Percentiles rank a stretch among this genome's conserved stretches.
phyloP scores from a whole-genome alignment of 1,140 invertebrate genomes.

The Pseudomyrmex flavicornis region DNA sequence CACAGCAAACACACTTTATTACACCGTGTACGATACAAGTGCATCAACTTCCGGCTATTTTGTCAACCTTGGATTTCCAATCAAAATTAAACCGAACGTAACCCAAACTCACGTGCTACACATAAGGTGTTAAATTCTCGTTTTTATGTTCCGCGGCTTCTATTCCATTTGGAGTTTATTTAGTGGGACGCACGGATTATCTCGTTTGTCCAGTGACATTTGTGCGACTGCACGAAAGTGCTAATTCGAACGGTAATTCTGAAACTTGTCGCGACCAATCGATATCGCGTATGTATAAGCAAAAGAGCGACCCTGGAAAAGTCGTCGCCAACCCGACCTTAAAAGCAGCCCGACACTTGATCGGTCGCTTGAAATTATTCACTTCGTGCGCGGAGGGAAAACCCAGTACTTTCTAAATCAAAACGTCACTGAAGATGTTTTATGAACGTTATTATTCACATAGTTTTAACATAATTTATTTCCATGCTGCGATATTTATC shows the following conservation, averaged over 20 bases:
- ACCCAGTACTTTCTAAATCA: too few relatives aligned
- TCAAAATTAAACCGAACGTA: too few relatives aligned
- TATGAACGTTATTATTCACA: too few relatives aligned
- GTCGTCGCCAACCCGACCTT: conserved; percentile 37
- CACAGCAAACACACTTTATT: too few relatives aligned
- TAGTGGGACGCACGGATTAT: not conserved
- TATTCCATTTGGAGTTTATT: not conserved
- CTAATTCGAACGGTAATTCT: conserved; percentile 40
- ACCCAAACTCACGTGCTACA: too few relatives aligned
- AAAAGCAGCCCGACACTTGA: not conserved
- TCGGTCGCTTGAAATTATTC: not conserved
- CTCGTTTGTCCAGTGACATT: conserved; percentile 60
- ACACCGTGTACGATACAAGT: too few relatives aligned
- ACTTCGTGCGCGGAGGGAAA: too few relatives aligned
- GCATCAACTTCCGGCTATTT: too few relatives aligned
- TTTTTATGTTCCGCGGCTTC: not conserved
- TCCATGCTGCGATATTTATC: not conserved
- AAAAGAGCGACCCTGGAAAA: conserved; percentile 22
- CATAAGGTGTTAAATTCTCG: not conserved
- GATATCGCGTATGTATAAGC: conserved; percentile 8
- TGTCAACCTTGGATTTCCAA: too few relatives aligned
- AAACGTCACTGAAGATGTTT: too few relatives aligned
- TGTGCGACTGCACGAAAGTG: conserved; percentile 11
- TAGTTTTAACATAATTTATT: too few relatives aligned
- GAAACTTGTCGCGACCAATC: conserved; percentile 28